Percentiles rank a stretch among this genome's conserved stretches.
These are phyloP conservation scores for Psammodynastes pulverulentus DNA, from an alignment of 2,113 vertebrate species.

Conservation along the genomic window DNA sequence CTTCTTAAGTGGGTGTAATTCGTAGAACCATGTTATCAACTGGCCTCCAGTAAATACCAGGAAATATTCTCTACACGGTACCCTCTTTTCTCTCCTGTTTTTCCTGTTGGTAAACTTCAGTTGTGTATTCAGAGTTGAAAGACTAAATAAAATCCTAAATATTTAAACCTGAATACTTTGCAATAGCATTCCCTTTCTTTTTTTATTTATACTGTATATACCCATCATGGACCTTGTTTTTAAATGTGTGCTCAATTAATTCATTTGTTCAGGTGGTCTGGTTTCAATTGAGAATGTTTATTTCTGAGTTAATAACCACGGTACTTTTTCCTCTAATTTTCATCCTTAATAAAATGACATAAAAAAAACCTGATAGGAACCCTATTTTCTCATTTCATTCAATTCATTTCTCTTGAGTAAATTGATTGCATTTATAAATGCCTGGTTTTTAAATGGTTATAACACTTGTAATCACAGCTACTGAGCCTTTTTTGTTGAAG, in stretches of 20 bases:
- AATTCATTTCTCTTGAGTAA: not conserved
- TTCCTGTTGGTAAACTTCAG: not conserved
- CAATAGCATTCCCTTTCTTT: not conserved
- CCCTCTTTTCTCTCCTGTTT: not conserved
- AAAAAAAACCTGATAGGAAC: not conserved
- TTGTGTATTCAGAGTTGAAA: not conserved
- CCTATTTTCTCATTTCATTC: not conserved
- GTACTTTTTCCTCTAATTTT: not conserved
- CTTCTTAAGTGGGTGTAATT: not conserved
- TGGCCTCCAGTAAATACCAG: not conserved
- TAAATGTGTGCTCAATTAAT: not conserved
- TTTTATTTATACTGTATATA: not conserved
- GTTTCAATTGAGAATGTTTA: not conserved
- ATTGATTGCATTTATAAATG: not conserved
- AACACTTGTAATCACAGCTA: not conserved
- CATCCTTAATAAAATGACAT: not conserved
- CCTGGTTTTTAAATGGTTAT: not conserved
- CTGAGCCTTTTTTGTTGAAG: not conserved
- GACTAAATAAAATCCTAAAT: not conserved
- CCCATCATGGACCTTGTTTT: not conserved
- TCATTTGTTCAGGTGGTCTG: not conserved
- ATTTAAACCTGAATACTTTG: not conserved
- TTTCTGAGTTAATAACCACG: not conserved
- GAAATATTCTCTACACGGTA: not conserved
- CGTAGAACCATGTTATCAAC: not conserved